Base-by-base conservation (phyloP, 2,113 vertebrate genomes). In the Syngnathus scovelli region DNA sequence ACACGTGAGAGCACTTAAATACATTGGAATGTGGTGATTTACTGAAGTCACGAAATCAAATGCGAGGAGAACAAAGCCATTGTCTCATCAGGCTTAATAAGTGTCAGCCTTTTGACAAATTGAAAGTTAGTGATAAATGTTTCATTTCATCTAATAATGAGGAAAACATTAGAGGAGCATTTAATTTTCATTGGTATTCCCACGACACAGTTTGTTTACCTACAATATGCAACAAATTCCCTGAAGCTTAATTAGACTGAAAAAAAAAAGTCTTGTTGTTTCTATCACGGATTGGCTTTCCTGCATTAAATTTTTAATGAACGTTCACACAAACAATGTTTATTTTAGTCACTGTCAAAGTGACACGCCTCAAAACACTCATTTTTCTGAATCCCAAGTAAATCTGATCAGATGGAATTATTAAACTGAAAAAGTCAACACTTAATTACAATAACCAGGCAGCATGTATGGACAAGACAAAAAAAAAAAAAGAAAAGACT, bases 211-310 rank as follows among this genome's bases (percentile, higher is more conserved):
- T 84, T 80, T 92, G 90, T 92, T 93, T 91, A 91, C 89, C 88
- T 91, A 88, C 89, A 90, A 88, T 84, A 89, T 86, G 86, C 85
- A 78, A 78, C 78, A 67, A 91, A 92, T 88, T 92, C 92, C 91
- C 91, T 74, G 85, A 85, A 82, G 91, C 81, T 91, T 92, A 91
- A 93, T 93, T 93, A 93, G 86, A 86, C 84, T 76, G 66, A 86
- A 78, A 87, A 86, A 78, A 87, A 83, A 86, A 75, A 66, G 78
- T 79, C 83, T 89, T 60, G 59, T 82, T 87, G 86, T 88, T 86
- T 84, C 80, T 81, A 80, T 82, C 80, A 79, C 13, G 61, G 82
- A 88, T 84, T 80, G 83, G 78, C 85, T 90, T 90, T 85, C 84
- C 68, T 61, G 71, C 82, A 81, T 83, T 92, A 83, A 90, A 89